A percentile compares a stretch with the other conserved stretches of the same genome.
Evolutionary conservation across 2,888 invertebrate genomes (phyloP).

Genomic region (Steinernema hermaphroditum): DNA sequence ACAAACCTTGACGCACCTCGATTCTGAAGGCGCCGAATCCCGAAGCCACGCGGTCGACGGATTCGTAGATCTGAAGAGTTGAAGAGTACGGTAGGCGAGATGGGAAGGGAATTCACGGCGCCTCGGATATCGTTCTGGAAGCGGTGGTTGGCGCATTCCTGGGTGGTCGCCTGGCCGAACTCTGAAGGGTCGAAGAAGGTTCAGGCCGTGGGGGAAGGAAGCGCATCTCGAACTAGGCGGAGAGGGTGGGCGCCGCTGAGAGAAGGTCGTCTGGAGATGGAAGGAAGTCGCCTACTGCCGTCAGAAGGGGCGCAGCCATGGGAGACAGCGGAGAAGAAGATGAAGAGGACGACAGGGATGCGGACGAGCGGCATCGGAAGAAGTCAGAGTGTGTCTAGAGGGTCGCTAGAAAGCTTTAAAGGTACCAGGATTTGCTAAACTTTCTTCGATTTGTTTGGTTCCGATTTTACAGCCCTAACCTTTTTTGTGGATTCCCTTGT

Average conservation of each 20-base stretch:
- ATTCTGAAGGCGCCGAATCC: not conserved
- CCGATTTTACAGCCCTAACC: not conserved
- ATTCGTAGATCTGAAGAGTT: not conserved
- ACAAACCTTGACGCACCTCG: no score
- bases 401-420: not conserved
- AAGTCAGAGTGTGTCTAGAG: not conserved
- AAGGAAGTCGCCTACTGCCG: not conserved
- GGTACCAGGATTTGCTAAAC: not conserved
- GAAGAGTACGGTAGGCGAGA: no score
- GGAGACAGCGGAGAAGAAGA: not conserved
- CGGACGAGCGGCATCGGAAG: not conserved
- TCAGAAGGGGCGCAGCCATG: not conserved
- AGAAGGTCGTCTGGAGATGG: not conserved
- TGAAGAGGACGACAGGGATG: not conserved
- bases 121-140: conserved; percentile 9
- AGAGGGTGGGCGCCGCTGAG: not conserved
- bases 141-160: not conserved
- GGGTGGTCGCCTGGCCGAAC: not conserved
- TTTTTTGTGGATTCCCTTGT: not conserved
- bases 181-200: not conserved
- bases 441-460: not conserved
- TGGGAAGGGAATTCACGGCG: not conserved
- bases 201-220: not conserved
- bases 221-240: not conserved
- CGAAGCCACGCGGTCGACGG: not conserved